Evolutionary conservation across 1,140 invertebrate genomes (phyloP).

Genomic region (Antheraea pernyi): DNA sequence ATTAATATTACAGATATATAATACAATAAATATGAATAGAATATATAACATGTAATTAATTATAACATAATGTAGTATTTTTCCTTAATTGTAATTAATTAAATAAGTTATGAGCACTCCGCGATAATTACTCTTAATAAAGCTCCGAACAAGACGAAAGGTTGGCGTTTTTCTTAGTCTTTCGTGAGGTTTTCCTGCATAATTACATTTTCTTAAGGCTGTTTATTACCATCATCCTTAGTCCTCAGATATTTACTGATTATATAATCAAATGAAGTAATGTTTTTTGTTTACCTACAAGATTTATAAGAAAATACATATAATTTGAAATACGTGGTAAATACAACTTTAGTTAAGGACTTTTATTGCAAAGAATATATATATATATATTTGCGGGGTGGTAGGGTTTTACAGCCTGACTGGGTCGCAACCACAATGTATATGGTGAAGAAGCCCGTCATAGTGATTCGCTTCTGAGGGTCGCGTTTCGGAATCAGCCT

Average conservation of each 20-base stretch:
- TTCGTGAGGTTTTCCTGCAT: slow-evolving; percentile 1
- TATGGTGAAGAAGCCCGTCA: no score
- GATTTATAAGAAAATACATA: no score
- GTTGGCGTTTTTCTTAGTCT: slow-evolving; percentile 5
- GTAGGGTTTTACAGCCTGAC: no score
- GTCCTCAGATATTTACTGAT: background rate
- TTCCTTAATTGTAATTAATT: slow-evolving; percentile 20
- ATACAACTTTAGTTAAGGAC: no score
- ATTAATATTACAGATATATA: no score
- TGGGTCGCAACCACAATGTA: no score
- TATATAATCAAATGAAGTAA: background rate
- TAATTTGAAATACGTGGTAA: no score
- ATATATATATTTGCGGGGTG: no score
- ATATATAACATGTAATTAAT: background rate
- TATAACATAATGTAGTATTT: slow-evolving; percentile 10
- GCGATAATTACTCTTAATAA: slow-evolving; percentile 12
- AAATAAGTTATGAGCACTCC: slow-evolving; percentile 23
- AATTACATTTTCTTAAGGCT: background rate
- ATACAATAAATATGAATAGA: background rate
- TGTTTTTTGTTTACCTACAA: background rate
- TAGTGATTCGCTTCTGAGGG: no score
- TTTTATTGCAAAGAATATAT: no score
- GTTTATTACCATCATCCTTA: background rate
- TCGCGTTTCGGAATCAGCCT: no score
- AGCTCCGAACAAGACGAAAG: slow-evolving; percentile 21